Base-by-base conservation (phyloP, 2,888 invertebrate genomes). In the Rhagium mordax region DNA sequence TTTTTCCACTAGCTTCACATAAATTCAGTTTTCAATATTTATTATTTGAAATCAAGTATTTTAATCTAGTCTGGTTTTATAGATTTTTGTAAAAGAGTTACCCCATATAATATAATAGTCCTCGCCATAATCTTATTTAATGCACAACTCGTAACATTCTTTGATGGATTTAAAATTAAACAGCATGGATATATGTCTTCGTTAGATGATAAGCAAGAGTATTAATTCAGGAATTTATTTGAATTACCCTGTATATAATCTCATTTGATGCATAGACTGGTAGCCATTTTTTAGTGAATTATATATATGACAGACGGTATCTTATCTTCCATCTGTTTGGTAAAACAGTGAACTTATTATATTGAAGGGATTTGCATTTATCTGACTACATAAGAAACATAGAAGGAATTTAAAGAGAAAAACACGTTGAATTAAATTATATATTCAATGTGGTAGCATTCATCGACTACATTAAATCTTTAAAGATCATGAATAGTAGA, bases 401-500 rank as follows among this genome's bases (percentile, higher is more conserved):
- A 24, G 33, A 65, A 59, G 57, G 65, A 65, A 65, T 65, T 41
- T 41, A 65, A 65, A 53, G 53, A 33, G 53, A 53, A 53, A 65
- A 65, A 51, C 65, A 53, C 53, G 33, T 27, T 41, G 62, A 62
- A 62, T 62, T 70, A 62, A 55, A 70, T 62, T 70, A 62, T 48
- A 70, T 71, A 71, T 71, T 61, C 70, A 65, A 65, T 51, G 64
- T 47, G 33, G 59, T 33, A 65, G 65, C 70, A 27, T 65, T 27
- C 70, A 59, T 57, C 59, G 70, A 18, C 48, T 49, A 59, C 59
- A 71, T 51, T 71, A 65, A 71, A 71, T 71, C 70, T 59, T 16
- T 33, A 53, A 16, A 51, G 65, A 65, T 65, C 65, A 65, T 65
- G 65, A 65, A 74, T 71, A 69, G 70, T 70, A 74, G 70, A 77